A percentile compares a stretch with the other conserved stretches of the same genome.
These are phyloP conservation scores for Circaetus gallicus DNA, from an alignment of 2,113 vertebrate genomes.

Conservation along the genomic window DNA sequence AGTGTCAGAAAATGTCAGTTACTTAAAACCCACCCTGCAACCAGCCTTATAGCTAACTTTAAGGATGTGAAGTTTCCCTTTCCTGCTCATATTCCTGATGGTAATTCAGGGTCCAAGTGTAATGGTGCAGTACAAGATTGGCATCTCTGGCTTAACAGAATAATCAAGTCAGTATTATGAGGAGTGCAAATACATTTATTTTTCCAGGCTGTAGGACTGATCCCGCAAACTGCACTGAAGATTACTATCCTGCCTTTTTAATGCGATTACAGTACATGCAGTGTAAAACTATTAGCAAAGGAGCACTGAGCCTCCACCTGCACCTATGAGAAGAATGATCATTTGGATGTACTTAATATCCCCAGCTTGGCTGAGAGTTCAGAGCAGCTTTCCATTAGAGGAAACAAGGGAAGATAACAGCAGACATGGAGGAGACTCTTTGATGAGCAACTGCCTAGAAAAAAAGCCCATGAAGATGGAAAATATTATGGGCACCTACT, in stretches of 20 bases:
- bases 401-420: neutral
- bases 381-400: neutral
- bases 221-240: neutral
- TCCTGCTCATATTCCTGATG: neutral
- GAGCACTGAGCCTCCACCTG: neutral
- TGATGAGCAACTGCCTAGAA: neutral
- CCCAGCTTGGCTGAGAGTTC: neutral
- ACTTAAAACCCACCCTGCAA: neutral
- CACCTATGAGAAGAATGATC: neutral
- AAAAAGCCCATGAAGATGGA: neutral
- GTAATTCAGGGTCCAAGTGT: neutral
- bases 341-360: neutral
- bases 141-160: neutral
- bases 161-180: neutral
- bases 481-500: neutral
- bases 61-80: neutral
- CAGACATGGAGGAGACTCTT: neutral
- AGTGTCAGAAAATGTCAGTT: neutral
- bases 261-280: neutral
- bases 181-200: neutral
- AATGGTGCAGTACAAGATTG: rapidly evolving
- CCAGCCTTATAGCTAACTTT: neutral
- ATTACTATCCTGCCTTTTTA: neutral
- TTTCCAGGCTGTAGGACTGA: neutral
- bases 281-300: neutral